Evolutionary conservation across 2,113 vertebrate genomes (phyloP), one percentile per base, ranked within the genome.

Genomic region (Actinemys pallida): DNA sequence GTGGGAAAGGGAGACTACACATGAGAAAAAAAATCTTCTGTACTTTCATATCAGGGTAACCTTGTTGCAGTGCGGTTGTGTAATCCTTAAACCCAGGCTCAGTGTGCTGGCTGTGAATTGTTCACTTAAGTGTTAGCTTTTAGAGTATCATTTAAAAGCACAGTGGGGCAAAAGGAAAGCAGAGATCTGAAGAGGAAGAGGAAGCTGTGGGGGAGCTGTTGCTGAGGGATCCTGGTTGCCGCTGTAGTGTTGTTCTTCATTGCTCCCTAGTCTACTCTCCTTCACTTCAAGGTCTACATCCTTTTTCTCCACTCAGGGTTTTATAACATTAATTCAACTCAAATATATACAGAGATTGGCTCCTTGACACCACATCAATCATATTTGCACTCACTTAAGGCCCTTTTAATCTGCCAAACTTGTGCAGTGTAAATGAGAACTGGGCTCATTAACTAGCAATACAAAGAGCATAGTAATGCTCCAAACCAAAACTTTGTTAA

Each of bases 361-460:
- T 42, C 81, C 42, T 87, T 90, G 53, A 27, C 27, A 24, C 82
- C 42, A 6, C 57, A 19, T 16, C 59, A 65, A 9, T 94, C 24
- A 19, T 93, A 47, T 83, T 91, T 90, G 12, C 90, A 47, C 81
- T 85, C 54, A 69, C 35, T 24, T 90, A 65, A 80, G 24, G 85
- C 75, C n/a, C 31, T 65, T 93, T 95, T 93, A 93, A 54, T 27
- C 54, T 89, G 22, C 84, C 50, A 96, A 3, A 65, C 87, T 92
- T 93, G 79, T 96, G 50, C 35, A 75, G 22, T 89, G 47, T 93
- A 81, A 87, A 56, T 80, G 56, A 84, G 2, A 90, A 45, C 89
- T 47, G 81, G 75, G 49, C 35, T 93, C 88, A 83, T 93, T 92
- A 0, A 75, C 85, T 65, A 85, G 50, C 88, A 93, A 89, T 9